A percentile compares a stretch with the other conserved stretches of the same genome.
phyloP scores from a whole-genome alignment of 2,797 vertebrate species.

The Arvicola amphibius region DNA sequence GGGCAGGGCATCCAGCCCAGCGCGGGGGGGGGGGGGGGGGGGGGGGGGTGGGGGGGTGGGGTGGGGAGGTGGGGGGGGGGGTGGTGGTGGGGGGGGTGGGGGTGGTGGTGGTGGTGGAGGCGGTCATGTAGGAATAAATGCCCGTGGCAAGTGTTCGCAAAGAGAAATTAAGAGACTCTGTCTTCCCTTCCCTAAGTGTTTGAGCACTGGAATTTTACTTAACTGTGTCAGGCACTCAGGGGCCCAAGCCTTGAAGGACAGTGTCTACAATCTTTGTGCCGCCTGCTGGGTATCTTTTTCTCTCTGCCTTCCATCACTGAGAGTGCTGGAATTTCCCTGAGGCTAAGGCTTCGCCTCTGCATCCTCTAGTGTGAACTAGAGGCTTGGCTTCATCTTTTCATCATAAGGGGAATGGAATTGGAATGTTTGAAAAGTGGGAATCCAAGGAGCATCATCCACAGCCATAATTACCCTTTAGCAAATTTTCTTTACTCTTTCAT shows the following conservation, averaged over 20 bases:
- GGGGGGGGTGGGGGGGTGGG: no score
- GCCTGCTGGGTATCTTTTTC: neutral
- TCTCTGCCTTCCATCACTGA: neutral
- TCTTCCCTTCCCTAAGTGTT: neutral
- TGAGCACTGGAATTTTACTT: neutral
- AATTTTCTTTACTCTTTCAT: conserved; percentile 25
- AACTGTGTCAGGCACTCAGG: neutral
- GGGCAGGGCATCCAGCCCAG: neutral
- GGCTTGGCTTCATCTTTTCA: neutral
- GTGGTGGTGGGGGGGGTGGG: no score
- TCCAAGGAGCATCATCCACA: neutral
- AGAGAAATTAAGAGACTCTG: neutral
- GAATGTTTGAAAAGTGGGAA: conserved; percentile 27
- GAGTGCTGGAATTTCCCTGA: neutral
- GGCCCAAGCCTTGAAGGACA: neutral
- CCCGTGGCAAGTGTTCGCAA: neutral
- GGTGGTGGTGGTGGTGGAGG: no score
- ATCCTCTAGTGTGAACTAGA: neutral
- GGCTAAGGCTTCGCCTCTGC: neutral
- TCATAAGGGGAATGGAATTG: neutral
- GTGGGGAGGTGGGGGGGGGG: no score
- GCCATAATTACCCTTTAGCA: neutral
- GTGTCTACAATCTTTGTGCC: neutral
- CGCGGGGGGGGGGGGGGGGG: fast-evolving
- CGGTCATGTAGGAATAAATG: neutral